Percentiles rank a stretch among this genome's conserved stretches.
phyloP scores from a whole-genome alignment of 1,140 invertebrate species.

The Manduca sexta region DNA sequence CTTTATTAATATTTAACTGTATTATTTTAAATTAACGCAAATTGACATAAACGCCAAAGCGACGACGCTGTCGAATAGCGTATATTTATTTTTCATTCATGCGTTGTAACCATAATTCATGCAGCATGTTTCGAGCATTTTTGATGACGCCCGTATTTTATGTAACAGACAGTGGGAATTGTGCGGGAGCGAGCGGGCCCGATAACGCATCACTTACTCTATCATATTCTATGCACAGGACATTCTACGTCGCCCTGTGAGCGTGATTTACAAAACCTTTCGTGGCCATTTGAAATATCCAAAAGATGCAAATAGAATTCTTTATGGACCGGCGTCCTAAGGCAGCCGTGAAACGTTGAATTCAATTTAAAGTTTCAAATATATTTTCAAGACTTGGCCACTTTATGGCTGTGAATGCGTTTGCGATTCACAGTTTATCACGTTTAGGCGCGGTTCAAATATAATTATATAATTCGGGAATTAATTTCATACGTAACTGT shows the following conservation, averaged over 20 bases:
- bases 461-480: background rate
- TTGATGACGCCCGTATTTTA: conserved; percentile 34
- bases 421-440: too few relatives aligned
- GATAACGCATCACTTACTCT: conserved; percentile 20
- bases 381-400: conserved; percentile 1
- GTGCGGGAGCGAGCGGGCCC: conserved; percentile 9
- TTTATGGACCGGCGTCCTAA: conserved; percentile 7
- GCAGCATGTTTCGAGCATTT: conserved; percentile 24
- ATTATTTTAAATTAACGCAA: background rate
- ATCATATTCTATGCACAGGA: background rate
- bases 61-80: background rate
- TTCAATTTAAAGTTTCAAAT: conserved; percentile 10
- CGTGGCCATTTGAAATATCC: conserved; percentile 8
- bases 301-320: conserved; percentile 14
- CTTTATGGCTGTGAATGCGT: background rate
- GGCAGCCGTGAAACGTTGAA: conserved; percentile 12
- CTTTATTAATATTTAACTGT: too few relatives aligned
- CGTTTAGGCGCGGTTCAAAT: too few relatives aligned
- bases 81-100: conserved; percentile 17
- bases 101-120: conserved; percentile 13
- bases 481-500: conserved; percentile 5
- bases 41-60: background rate
- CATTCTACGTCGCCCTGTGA: conserved; percentile 5
- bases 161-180: conserved; percentile 23
- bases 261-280: conserved; percentile 19